phyloP scores from a whole-genome alignment of 92 coral and sea anemone genomes.

The Porites rus region DNA sequence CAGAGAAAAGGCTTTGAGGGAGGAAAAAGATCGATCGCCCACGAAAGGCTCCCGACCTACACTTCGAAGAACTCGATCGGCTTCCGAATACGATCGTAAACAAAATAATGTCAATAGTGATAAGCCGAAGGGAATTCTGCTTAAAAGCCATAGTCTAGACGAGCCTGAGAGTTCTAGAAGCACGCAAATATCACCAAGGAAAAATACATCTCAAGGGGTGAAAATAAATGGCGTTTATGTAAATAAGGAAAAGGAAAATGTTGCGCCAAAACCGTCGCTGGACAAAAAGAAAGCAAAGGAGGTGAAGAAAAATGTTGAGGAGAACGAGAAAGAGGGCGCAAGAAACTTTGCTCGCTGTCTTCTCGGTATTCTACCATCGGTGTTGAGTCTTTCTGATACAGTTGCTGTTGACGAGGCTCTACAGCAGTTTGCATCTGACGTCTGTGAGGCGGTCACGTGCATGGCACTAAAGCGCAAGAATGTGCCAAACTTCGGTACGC shows the following conservation, averaged over 20 bases:
- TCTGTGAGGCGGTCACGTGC: constrained; percentile 99
- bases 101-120: constrained; percentile 67
- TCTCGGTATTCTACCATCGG: constrained; percentile 97
- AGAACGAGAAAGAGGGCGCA: constrained; percentile 99
- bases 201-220: constrained; percentile 63
- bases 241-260: constrained; percentile 64
- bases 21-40: constrained; percentile 78
- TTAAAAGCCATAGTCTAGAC: constrained; percentile 76
- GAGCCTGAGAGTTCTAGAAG: constrained; percentile 53
- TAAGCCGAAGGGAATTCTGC: constrained; percentile 91
- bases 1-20: constrained; percentile 71
- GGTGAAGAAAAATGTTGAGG: constrained; percentile 93
- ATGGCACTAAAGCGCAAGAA: constrained; percentile 97
- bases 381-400: constrained; percentile 86
- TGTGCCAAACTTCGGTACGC: constrained; percentile 99
- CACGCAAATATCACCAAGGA: constrained; percentile 43
- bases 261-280: constrained; percentile 62
- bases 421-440: constrained; percentile 99
- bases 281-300: constrained; percentile 84
- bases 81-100: constrained; percentile 88
- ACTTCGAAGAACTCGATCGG: constrained; percentile 88
- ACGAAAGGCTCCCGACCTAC: constrained; percentile 83
- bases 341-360: constrained; percentile 98
- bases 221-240: constrained; percentile 95
- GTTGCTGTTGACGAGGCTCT: constrained; percentile 95